Evolutionary conservation across 2,113 vertebrate genomes (phyloP).

Genomic region (Pycnonotus jocosus): DNA sequence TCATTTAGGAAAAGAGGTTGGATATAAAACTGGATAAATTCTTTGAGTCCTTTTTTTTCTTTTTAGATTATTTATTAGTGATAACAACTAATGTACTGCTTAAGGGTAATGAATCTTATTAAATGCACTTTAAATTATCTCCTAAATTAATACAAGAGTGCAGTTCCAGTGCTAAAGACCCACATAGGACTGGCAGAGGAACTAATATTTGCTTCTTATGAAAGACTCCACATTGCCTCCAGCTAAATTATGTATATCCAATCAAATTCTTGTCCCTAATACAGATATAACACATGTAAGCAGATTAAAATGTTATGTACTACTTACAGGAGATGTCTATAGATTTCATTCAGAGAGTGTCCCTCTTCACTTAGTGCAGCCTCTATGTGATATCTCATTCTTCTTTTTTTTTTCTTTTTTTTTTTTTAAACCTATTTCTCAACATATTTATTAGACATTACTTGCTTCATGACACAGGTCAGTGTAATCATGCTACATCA

Average conservation of each 20-base stretch:
- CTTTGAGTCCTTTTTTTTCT: neutral
- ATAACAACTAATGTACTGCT: conserved; percentile 42
- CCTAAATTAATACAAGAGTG: conserved; percentile 20
- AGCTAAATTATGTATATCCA: conserved; percentile 26
- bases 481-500: neutral
- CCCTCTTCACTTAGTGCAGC: neutral
- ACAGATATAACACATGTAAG: neutral
- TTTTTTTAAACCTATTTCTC: neutral
- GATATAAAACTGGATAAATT: neutral
- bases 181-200: neutral
- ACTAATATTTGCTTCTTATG: conserved; percentile 20
- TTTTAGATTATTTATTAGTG: conserved; percentile 47
- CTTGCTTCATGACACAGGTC: neutral
- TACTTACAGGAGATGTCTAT: neutral
- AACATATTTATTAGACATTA: neutral
- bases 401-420: neutral
- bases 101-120: conserved; percentile 60
- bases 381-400: neutral
- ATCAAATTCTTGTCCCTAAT: neutral
- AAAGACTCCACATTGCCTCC: neutral
- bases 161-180: conserved; percentile 5
- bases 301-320: neutral
- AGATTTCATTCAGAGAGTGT: neutral
- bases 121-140: conserved; percentile 31
- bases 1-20: neutral